Percentiles rank a stretch among this genome's conserved stretches.
Conservation (phyloP, 2,797 vertebrate genomes). For the Xiphorhynchus erythropygius region DNA sequence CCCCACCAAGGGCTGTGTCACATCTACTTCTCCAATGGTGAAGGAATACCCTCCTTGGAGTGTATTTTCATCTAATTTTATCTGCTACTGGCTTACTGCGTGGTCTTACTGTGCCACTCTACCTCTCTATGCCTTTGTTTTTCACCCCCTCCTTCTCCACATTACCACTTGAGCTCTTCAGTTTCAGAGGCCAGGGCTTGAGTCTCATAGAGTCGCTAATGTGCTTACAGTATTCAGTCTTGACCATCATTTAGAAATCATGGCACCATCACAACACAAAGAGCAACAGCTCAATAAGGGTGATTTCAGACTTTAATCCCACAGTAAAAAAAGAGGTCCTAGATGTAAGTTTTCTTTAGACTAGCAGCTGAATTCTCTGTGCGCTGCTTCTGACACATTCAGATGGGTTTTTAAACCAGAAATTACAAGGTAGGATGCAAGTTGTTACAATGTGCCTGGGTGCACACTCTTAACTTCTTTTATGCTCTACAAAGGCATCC, state of each 20-base stretch:
- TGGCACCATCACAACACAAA: neutral
- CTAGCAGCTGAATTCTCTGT: neutral
- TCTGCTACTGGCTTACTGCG: neutral
- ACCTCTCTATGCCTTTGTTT: neutral
- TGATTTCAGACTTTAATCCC: neutral
- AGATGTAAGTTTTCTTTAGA: neutral
- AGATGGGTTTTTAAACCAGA: neutral
- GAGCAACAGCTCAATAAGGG: neutral
- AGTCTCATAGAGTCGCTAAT: neutral
- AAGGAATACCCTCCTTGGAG: neutral
- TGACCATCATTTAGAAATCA: neutral
- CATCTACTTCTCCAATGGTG: neutral
- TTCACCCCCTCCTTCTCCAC: neutral
- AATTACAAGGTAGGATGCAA: neutral
- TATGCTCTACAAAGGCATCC: neutral
- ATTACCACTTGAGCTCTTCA: neutral
- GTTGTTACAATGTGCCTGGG: neutral
- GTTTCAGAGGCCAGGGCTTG: neutral
- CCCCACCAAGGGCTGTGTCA: neutral
- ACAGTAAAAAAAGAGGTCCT: neutral
- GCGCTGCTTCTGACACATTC: neutral
- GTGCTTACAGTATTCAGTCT: neutral
- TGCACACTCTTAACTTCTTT: neutral
- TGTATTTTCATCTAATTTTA: neutral
- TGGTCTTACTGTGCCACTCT: neutral